Conservation (phyloP, 2,113 vertebrate genomes). For the Chrysochloris asiatica region DNA sequence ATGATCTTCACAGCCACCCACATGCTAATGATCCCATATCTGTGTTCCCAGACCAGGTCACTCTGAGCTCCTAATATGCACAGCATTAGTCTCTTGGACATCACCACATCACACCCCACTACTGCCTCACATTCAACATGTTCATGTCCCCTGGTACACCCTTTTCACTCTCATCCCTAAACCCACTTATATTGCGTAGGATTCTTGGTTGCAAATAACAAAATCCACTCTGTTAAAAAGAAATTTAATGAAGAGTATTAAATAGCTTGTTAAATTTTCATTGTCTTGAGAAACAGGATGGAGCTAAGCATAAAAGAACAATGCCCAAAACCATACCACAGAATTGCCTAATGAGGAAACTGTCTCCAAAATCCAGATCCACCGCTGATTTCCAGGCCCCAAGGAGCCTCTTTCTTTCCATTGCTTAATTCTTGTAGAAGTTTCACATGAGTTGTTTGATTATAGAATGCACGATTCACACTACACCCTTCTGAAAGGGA, state of each 20-base stretch:
- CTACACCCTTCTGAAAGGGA: background rate
- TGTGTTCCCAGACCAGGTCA: background rate
- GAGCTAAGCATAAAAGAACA: background rate
- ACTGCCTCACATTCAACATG: too few species aligned
- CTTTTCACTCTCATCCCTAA: background rate
- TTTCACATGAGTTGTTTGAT: accelerated
- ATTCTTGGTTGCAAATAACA: slow-evolving; percentile 8
- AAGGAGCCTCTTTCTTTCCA: background rate
- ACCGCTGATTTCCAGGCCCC: background rate
- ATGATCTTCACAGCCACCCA: background rate
- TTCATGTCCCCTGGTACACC: background rate
- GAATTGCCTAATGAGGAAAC: background rate
- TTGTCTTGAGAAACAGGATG: slow-evolving; percentile 38
- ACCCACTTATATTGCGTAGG: background rate
- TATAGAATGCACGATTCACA: accelerated
- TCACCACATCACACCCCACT: too few species aligned
- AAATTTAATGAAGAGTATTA: background rate
- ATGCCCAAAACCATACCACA: background rate
- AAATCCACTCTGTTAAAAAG: background rate
- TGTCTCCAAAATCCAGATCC: background rate
- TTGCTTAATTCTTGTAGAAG: background rate
- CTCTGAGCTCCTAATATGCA: background rate
- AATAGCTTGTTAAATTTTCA: background rate
- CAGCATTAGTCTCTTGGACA: background rate
- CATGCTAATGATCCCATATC: background rate